These are phyloP conservation scores for Rousettus madagascariensis DNA, from an alignment of 2,797 vertebrate species.

Conservation along the genomic window DNA sequence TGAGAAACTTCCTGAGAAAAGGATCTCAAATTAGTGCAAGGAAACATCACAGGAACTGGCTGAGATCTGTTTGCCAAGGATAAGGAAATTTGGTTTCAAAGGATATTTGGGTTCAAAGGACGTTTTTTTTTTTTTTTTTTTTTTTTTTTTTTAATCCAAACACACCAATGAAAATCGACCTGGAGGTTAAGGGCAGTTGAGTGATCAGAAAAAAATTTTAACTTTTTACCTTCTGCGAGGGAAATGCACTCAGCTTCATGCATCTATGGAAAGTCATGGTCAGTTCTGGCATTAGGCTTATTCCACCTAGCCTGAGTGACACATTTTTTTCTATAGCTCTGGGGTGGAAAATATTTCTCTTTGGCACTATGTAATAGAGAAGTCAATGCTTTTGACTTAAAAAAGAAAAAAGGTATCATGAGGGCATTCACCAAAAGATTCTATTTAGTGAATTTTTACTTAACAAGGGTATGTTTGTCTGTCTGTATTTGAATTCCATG, in stretches of 20 bases:
- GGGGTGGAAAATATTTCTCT: not conserved
- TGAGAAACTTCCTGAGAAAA: constrained; percentile 61
- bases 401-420: not conserved
- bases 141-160: not conserved
- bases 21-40: constrained; percentile 44
- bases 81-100: constrained; percentile 52
- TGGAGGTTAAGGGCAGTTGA: constrained; percentile 5
- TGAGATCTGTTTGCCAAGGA: constrained; percentile 61
- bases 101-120: not conserved
- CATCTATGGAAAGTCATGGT: not conserved
- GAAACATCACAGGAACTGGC: constrained; percentile 64
- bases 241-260: not conserved
- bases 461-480: not conserved
- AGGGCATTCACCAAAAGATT: not conserved
- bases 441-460: not conserved
- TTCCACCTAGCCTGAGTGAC: not conserved
- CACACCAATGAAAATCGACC: not conserved
- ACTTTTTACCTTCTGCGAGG: not conserved
- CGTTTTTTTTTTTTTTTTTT: not conserved
- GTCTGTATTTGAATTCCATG: not conserved
- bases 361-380: not conserved
- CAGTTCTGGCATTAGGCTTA: not conserved
- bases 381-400: not conserved
- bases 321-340: constrained; percentile 12
- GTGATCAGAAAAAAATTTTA: not conserved